Conservation (phyloP, 2,113 vertebrate species). For the Rhinoderma darwinii region DNA sequence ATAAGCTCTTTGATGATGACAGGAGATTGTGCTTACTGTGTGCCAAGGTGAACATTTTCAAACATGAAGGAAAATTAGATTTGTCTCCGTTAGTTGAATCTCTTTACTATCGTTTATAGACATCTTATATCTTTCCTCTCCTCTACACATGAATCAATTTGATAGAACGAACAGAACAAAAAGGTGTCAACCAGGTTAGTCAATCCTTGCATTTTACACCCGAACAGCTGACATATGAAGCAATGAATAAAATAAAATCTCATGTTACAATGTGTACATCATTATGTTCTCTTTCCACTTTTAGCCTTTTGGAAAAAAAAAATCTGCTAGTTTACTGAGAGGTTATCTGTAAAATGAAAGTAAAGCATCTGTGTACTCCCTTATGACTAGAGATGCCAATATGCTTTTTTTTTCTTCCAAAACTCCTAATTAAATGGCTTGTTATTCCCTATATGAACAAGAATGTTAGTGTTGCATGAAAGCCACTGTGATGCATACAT, state of each 20-base stretch:
- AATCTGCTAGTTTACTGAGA: conserved; percentile 26
- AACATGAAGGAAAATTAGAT: conserved; percentile 57
- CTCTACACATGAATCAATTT: conserved; percentile 13
- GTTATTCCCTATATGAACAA: conserved; percentile 44
- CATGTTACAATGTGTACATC: conserved; percentile 39
- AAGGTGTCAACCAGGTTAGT: not conserved
- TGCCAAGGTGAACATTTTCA: conserved; percentile 43
- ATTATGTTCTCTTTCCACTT: conserved; percentile 41
- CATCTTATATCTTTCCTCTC: conserved; percentile 57
- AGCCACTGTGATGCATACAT: conserved; percentile 29
- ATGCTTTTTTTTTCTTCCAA: conserved; percentile 41
- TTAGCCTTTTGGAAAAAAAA: conserved; percentile 31
- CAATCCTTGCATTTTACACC: not conserved
- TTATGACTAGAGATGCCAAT: conserved; percentile 30
- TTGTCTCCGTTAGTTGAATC: conserved; percentile 41
- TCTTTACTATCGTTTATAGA: conserved; percentile 57
- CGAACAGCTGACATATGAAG: not conserved
- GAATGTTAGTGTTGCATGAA: conserved; percentile 33
- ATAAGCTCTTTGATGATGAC: conserved; percentile 46
- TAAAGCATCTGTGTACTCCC: conserved; percentile 38
- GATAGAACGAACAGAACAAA: conserved; percentile 29
- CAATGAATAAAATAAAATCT: conserved; percentile 42
- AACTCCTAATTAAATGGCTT: conserved; percentile 45
- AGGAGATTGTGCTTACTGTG: conserved; percentile 28
- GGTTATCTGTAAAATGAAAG: conserved; percentile 41